phyloP scores from a whole-genome alignment of 30 jellyfish, hydroid and myxozoan species.

The Hydractinia symbiolongicarpus region DNA sequence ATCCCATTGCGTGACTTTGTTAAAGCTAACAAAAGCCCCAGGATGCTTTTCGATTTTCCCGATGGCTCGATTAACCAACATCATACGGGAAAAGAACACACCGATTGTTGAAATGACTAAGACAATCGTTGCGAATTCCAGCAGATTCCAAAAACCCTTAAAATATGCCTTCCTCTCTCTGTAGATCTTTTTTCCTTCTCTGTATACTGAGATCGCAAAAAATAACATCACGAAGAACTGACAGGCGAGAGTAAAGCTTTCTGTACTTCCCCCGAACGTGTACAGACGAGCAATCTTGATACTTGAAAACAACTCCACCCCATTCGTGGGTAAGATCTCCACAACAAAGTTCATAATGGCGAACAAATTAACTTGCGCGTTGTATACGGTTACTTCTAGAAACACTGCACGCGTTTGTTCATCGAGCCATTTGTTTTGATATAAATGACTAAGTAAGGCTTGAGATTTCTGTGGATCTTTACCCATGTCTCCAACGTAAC shows the following conservation, averaged over 20 bases:
- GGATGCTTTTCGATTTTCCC: slow-evolving; percentile 57
- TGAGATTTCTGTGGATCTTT: slow-evolving; percentile 61
- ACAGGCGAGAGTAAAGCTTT: slow-evolving; percentile 84
- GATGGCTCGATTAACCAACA: slow-evolving; percentile 83
- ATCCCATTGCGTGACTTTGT: slow-evolving; percentile 97
- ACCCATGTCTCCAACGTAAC: slow-evolving; percentile 90
- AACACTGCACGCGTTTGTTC: slow-evolving; percentile 84
- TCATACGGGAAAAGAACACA: slow-evolving; percentile 79
- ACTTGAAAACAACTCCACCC: slow-evolving; percentile 58
- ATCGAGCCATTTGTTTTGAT: slow-evolving; percentile 62
- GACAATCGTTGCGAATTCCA: slow-evolving; percentile 58
- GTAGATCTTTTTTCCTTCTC: slow-evolving; percentile 87
- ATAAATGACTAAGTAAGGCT: slow-evolving; percentile 48
- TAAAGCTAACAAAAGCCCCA: slow-evolving; percentile 90
- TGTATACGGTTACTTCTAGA: slow-evolving; percentile 75
- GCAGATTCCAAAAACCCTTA: slow-evolving; percentile 85
- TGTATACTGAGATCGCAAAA: slow-evolving; percentile 65
- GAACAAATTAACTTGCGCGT: slow-evolving; percentile 92
- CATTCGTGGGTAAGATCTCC: slow-evolving; percentile 88
- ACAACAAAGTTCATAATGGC: slow-evolving; percentile 80
- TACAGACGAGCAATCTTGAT: slow-evolving; percentile 83
- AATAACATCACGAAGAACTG: slow-evolving; percentile 87
- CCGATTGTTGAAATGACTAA: slow-evolving; percentile 55
- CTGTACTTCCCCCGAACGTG: slow-evolving; percentile 95
- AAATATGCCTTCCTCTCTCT: slow-evolving; percentile 60